Percentiles rank a stretch among this genome's conserved stretches.
Conservation (phyloP, 2,888 invertebrate species). For the Augochlorella aurata region DNA sequence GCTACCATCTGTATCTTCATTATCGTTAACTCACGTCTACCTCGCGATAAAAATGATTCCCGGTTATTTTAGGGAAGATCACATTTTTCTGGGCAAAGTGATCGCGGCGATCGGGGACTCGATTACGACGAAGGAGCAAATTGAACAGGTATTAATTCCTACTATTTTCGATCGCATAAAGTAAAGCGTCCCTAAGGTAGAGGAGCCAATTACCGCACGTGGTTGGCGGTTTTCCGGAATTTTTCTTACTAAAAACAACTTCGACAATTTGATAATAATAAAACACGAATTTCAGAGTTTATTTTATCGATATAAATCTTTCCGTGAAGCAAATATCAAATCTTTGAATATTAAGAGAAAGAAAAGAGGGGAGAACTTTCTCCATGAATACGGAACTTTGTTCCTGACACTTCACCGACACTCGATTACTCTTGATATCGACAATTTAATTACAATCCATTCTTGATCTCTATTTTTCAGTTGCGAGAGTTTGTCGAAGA, state of each 20-base stretch:
- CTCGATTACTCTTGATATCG: background rate
- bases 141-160: conserved; percentile 64
- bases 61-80: conserved; percentile 58
- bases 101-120: conserved; percentile 65
- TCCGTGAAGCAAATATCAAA: too few relatives aligned
- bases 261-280: too few relatives aligned
- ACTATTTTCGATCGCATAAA: background rate
- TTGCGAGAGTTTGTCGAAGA: conserved; percentile 59
- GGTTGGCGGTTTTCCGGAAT: too few relatives aligned
- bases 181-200: too few relatives aligned
- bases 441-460: background rate
- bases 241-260: too few relatives aligned
- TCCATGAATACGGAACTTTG: too few relatives aligned
- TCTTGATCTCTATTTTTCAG: conserved; percentile 56
- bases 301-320: too few relatives aligned
- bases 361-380: too few relatives aligned
- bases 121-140: conserved; percentile 64
- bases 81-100: conserved; percentile 65
- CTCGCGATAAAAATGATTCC: background rate
- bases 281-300: too few relatives aligned
- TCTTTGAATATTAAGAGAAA: too few relatives aligned
- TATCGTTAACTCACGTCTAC: background rate
- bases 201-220: too few relatives aligned
- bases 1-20: background rate
- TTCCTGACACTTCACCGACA: too few relatives aligned